Evolutionary conservation across 2,888 invertebrate genomes (phyloP).

Genomic region (Cataglyphis rosenhaueri): DNA sequence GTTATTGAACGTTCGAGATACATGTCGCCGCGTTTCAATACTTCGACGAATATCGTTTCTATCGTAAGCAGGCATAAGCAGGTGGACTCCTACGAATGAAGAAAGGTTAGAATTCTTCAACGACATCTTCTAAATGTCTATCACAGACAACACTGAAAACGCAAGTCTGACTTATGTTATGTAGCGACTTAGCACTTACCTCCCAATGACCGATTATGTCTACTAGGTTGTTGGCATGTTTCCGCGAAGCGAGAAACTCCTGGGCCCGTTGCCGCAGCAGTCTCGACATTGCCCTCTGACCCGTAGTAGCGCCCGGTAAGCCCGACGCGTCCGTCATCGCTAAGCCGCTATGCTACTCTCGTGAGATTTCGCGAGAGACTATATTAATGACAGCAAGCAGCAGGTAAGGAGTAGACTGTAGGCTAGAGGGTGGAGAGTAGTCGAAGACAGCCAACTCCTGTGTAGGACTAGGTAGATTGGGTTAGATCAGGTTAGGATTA

Average conservation of each 20-base stretch:
- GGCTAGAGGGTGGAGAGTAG: too few species aligned
- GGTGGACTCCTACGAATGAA: constrained; percentile 76
- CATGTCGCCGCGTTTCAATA: constrained; percentile 90
- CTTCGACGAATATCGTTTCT: constrained; percentile 90
- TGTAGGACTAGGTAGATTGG: background rate
- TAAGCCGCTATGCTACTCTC: constrained; percentile 40
- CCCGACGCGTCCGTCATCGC: constrained; percentile 78
- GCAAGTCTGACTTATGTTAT: background rate
- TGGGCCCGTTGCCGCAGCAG: constrained; percentile 90
- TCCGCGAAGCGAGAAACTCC: constrained; percentile 89
- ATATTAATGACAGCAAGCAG: constrained; percentile 33
- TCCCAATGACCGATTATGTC: constrained; percentile 90
- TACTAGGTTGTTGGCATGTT: constrained; percentile 89
- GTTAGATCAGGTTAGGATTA: background rate
- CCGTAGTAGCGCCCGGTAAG: constrained; percentile 76
- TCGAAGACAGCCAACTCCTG: background rate
- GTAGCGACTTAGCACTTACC: constrained; percentile 84
- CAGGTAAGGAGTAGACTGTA: too few species aligned
- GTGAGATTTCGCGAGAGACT: constrained; percentile 22
- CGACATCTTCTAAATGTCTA: background rate
- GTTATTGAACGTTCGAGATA: constrained; percentile 86
- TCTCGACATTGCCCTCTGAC: constrained; percentile 88
- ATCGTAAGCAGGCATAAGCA: constrained; percentile 89
- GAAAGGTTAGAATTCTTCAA: constrained; percentile 4
- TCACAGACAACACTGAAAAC: background rate